Base-by-base conservation (phyloP, 2,888 invertebrate species). In the Cryptocheilus praepositus region DNA sequence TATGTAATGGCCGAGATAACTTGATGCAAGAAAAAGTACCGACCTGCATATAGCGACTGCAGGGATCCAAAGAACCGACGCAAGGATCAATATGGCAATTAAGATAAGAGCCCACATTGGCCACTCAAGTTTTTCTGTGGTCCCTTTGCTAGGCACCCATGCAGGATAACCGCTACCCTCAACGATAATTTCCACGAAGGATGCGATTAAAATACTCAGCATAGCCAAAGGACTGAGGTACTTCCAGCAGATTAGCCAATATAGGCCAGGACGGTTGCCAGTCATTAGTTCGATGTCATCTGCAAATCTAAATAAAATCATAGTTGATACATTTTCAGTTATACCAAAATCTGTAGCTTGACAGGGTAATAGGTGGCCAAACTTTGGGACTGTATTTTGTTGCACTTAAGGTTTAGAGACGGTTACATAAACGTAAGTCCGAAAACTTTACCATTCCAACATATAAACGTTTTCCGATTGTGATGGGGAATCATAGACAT, bases 221-320 rank as follows among this genome's bases (percentile, higher is more conserved):
- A 97, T 97, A 0, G 96, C 96, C 66, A 94, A 85, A 0, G 98
- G 98, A 1, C 97, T 96, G 13, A 98, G 90, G 86, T 97, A 98
- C 88, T 97, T 96, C 98, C 98, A 98, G 89, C 97, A 98, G 77
- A 97, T 93, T 85, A 96, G 90, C 97, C 97, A 98, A 88, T 97
- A 98, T 43, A 95, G 90, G 0, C 95, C 94, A 0, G 97, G 97
- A 22, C 96, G 92, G 55, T 93, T 93, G 2, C 98, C 97, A 0
- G 97, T 97, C 98, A 98, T 98, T 89, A 96, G 91, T 89, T 98
- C 96, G 72, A 98, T 96, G 88, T 98, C 98, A 85, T 97, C 96
- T 3, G 96, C 95, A 86, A 97, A 97, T 89, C 96, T 96, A n/a
- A 15, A 21, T n/a, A 2, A 16, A 7, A 19, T 0, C 18, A 7